Evolutionary conservation across 2,113 vertebrate genomes (phyloP).

Genomic region (Thunnus maccoyii): DNA sequence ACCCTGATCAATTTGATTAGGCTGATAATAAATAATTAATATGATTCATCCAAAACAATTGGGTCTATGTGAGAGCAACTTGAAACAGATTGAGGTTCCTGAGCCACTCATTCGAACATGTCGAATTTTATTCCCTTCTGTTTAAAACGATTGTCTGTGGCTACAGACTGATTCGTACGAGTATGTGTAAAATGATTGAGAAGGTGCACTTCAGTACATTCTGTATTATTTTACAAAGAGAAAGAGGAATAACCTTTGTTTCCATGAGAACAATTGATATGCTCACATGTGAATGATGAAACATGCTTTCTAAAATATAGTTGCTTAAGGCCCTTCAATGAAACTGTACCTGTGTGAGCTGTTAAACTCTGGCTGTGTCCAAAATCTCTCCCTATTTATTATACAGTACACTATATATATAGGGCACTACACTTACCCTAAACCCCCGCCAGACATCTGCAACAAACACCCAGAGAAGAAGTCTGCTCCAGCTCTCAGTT

Average conservation of each 20-base stretch:
- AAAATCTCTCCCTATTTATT: no score
- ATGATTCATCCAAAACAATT: not conserved
- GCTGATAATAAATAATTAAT: constrained; percentile 1
- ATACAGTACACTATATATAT: no score
- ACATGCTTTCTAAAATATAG: not conserved
- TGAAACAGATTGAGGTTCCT: no score
- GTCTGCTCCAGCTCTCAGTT: no score
- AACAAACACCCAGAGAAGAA: no score
- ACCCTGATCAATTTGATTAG: not conserved
- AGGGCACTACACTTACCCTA: no score
- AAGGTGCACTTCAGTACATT: not conserved
- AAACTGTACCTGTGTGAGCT: not conserved
- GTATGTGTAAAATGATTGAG: not conserved
- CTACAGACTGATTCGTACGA: not conserved
- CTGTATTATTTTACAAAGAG: not conserved
- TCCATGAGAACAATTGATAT: not conserved
- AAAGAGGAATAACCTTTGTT: not conserved
- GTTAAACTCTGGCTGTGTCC: not conserved
- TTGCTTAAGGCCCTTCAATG: not conserved
- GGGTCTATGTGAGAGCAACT: not conserved
- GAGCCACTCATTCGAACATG: no score
- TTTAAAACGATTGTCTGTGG: not conserved
- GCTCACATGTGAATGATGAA: not conserved
- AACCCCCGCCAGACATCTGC: no score
- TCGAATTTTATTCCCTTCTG: not conserved